A percentile compares a stretch with the other conserved stretches of the same genome.
phyloP scores from a whole-genome alignment of 2,888 invertebrate species.

The Aleiodes alternator region DNA sequence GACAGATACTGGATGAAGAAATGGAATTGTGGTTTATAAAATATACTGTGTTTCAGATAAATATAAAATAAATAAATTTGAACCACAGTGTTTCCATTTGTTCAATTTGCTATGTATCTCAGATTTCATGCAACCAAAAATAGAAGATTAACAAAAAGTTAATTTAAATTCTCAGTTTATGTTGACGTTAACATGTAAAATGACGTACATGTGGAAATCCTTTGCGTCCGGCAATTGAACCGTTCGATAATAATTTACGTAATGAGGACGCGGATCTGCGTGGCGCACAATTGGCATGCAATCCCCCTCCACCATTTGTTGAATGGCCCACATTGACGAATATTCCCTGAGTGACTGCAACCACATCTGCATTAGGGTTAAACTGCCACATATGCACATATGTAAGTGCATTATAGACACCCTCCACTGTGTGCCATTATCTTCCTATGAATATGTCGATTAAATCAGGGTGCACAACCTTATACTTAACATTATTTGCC shows the following conservation, averaged over 20 bases:
- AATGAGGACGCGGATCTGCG: conserved; percentile 63
- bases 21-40: background rate
- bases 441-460: conserved; percentile 11
- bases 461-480: background rate
- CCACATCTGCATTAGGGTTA: conserved; percentile 36
- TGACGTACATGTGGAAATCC: conserved; percentile 36
- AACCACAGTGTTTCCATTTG: background rate
- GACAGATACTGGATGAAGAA: background rate
- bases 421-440: conserved; percentile 1
- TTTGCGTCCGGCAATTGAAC: conserved; percentile 64
- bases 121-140: background rate
- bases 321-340: conserved; percentile 34
- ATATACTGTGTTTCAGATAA: background rate
- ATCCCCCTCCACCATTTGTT: conserved; percentile 1
- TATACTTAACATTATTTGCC: background rate
- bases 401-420: conserved; percentile 25
- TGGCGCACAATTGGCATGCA: conserved; percentile 35
- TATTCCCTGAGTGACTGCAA: conserved; percentile 37
- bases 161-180: background rate
- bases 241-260: conserved; percentile 70
- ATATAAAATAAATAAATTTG: conserved; percentile 10
- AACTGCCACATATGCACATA: conserved; percentile 20
- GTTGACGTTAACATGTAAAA: conserved; percentile 2
- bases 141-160: background rate
- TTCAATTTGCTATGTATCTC: background rate